Evolutionary conservation across 2,797 vertebrate genomes (phyloP), one percentile per base, ranked within the genome.

Genomic region (Chromobotia macracanthus): DNA sequence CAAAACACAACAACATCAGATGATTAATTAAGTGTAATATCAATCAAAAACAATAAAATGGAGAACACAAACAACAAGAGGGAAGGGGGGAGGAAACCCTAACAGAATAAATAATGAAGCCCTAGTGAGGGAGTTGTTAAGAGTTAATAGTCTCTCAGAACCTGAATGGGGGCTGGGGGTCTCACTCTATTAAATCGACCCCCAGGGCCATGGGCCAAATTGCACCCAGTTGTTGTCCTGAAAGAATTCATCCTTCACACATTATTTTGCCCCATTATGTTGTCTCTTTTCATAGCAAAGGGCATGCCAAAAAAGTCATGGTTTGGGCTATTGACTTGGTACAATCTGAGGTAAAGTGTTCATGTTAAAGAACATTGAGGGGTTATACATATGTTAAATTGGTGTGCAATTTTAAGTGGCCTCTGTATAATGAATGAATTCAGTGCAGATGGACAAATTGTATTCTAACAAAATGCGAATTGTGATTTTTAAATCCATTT

Each of bases 101-200:
- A 94, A 93, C 90, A 90, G 88, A 92, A 95, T 96, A 95, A 96
- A 96, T 95, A 96, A 97, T 96, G 96, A 96, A 94, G 91, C 92
- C 90, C 89, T 89, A 92, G 94, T 95, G 89, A 81, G 87, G 90
- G 91, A 92, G 93, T 95, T 95, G 95, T 95, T 94, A 95, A 95
- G 95, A 97, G 96, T 98, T 97, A 96, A 97, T 97, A 96, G 96
- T 96, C 95, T 95, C 94, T 93, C 92, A 92, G 95, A 94, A 94
- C 96, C 95, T 98, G 95, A 97, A 98, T 97, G 96, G 95, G 95
- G 93, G 93, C 94, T 92, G 92, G 94, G 85, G 95, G 93, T 96
- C 94, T 92, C 94, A 98, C 96, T 98, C 96, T 95, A 98, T 99
- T 99, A 98, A 98, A 95, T 94, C 97, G 96, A 99, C 97, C 97